Conservation (phyloP, 2,113 vertebrate genomes). For the Fregetta grallaria region DNA sequence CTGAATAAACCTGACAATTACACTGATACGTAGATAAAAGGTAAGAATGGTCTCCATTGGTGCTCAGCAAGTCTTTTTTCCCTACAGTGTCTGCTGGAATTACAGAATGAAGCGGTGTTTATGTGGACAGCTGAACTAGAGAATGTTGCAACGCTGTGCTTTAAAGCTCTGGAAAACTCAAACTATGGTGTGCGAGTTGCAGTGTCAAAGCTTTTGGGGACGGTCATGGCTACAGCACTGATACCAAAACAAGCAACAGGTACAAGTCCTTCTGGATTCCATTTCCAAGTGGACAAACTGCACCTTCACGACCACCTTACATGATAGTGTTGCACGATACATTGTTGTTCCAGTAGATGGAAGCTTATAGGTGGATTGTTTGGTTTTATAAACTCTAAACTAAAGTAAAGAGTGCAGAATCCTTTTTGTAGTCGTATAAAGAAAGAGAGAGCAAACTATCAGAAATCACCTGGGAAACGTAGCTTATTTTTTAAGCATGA, state of each 20-base stretch:
- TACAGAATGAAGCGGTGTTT: conserved; percentile 97
- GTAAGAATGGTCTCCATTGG: background rate
- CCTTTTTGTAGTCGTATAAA: background rate
- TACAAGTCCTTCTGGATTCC: conserved; percentile 26
- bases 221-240: conserved; percentile 94
- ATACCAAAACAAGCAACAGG: conserved; percentile 98
- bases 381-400: background rate
- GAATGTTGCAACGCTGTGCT: conserved; percentile 94
- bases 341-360: background rate
- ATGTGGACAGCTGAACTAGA: conserved; percentile 99
- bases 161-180: conserved; percentile 95
- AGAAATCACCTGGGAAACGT: background rate
- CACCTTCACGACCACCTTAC: background rate
- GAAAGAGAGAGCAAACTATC: background rate
- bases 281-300: background rate
- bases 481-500: background rate
- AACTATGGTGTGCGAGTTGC: conserved; percentile 96
- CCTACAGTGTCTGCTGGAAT: conserved; percentile 89
- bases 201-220: conserved; percentile 94
- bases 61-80: conserved; percentile 1
- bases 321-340: accelerated
- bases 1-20: background rate
- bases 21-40: background rate
- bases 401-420: background rate
- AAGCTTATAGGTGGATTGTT: background rate